Conservation (phyloP, 2,888 invertebrate species). For the Dendrolimus pini region DNA sequence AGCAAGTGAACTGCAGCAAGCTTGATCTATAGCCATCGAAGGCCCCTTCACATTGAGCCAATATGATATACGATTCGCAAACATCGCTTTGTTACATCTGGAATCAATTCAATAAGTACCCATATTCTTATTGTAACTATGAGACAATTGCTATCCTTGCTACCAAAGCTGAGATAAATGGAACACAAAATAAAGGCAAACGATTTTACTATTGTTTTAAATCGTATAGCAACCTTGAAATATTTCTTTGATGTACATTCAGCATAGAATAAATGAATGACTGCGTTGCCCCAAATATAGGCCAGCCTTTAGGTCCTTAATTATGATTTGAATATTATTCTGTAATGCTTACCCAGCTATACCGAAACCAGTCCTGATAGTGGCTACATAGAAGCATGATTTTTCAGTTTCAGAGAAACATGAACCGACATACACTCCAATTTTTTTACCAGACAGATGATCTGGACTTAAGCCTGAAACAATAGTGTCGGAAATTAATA, state of each 20-base stretch:
- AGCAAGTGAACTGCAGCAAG: slow-evolving; percentile 30
- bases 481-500: not conserved
- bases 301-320: too few species aligned
- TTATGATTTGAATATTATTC: too few species aligned
- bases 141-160: too few species aligned
- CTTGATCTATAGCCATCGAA: slow-evolving; percentile 32
- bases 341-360: slow-evolving; percentile 35
- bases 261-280: too few species aligned
- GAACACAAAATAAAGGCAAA: too few species aligned
- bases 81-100: slow-evolving; percentile 37
- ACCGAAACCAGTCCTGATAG: slow-evolving; percentile 27
- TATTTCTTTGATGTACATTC: too few species aligned
- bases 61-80: slow-evolving; percentile 45
- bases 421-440: slow-evolving; percentile 57
- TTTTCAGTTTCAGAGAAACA: slow-evolving; percentile 79
- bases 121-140: too few species aligned
- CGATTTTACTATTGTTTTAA: too few species aligned
- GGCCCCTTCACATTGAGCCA: slow-evolving; percentile 45
- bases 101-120: not conserved
- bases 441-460: slow-evolving; percentile 66
- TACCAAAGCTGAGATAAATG: too few species aligned
- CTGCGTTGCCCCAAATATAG: too few species aligned
- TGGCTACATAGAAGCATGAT: slow-evolving; percentile 42
- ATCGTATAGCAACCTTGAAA: too few species aligned
- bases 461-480: slow-evolving; percentile 75